Percentiles rank a stretch among this genome's conserved stretches.
These are phyloP conservation scores for Nemotelus nigrinus DNA, from an alignment of 2,888 invertebrate genomes.

Conservation along the genomic window DNA sequence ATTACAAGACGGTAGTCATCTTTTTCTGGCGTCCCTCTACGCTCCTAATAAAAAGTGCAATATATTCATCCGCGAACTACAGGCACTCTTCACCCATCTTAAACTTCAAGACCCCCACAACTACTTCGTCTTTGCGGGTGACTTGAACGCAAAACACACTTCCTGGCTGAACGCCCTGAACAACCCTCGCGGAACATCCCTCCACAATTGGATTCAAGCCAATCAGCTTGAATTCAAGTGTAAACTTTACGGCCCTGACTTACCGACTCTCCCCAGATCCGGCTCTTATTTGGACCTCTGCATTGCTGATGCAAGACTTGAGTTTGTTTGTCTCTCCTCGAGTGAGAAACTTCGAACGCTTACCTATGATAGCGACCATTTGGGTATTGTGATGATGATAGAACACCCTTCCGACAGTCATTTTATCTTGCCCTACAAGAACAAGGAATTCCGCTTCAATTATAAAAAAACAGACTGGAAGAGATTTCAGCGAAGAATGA, in stretches of 20 bases:
- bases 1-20: not conserved
- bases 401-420: not conserved
- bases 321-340: not conserved
- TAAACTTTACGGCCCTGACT: not conserved
- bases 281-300: conserved; percentile 19
- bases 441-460: not conserved
- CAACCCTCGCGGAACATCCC: conserved; percentile 32
- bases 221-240: conserved; percentile 4
- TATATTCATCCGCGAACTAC: conserved; percentile 16
- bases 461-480: conserved; percentile 9
- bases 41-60: not conserved
- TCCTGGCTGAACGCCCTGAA: conserved; percentile 28
- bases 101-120: conserved; percentile 26
- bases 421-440: not conserved
- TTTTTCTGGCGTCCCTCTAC: conserved; percentile 11
- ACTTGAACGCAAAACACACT: conserved; percentile 40
- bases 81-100: conserved; percentile 23
- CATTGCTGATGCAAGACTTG: conserved; percentile 9
- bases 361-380: no score
- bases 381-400: not conserved
- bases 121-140: conserved; percentile 39
- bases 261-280: not conserved
- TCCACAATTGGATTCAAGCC: conserved; percentile 31
- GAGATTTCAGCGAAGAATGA: not conserved
- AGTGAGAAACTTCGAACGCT: not conserved